Evolutionary conservation across 1,140 invertebrate species (phyloP), one percentile per base, ranked within the genome.

Genomic region (Pachypeltis micranthus): DNA sequence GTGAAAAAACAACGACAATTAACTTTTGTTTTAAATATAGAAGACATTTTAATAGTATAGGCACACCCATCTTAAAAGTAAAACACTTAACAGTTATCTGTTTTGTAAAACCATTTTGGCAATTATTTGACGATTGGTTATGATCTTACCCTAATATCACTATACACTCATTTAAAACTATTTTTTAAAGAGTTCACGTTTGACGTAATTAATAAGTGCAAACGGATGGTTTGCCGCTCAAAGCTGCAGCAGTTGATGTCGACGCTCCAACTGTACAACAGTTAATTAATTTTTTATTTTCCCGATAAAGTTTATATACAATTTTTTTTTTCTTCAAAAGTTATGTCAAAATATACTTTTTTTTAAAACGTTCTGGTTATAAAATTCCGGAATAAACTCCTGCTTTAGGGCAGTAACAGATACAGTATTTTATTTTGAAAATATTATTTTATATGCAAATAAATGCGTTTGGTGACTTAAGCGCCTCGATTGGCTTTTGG

Each of bases 41-140:
- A 23, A 16, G 31, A 59, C 57, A 59, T 23, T n/a, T 59, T 59
- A 28, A 59, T 28, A 59, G 57, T 34, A 59, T 59, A 59, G 57
- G 57, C 57, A 59, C 57, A 59, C 57, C 57, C 57, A 59, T 59
- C n/a, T 59, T 28, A 59, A 59, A 23, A 59, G 21, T 51, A 59
- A 16, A 59, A 59, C 57, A 59, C 57, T 59, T 59, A 59, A 59
- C 57, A 25, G 29, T 23, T 59, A 59, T 31, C 25, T 59, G n/a
- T 59, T 14, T 29, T 59, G 16, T 19, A 34, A 29, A 23, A 14
- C n/a, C n/a, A n/a, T n/a, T 59, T 59, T 31, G 28, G 28, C 28
- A 59, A 23, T 29, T 29, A 31, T 59, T 23, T 57, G 12, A 14
- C 24, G 19, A 34, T 59, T 31, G 19, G 21, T 56, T 24, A 56